Base-by-base conservation (phyloP, 2,888 invertebrate genomes). In the Drosophila kokeensis region DNA sequence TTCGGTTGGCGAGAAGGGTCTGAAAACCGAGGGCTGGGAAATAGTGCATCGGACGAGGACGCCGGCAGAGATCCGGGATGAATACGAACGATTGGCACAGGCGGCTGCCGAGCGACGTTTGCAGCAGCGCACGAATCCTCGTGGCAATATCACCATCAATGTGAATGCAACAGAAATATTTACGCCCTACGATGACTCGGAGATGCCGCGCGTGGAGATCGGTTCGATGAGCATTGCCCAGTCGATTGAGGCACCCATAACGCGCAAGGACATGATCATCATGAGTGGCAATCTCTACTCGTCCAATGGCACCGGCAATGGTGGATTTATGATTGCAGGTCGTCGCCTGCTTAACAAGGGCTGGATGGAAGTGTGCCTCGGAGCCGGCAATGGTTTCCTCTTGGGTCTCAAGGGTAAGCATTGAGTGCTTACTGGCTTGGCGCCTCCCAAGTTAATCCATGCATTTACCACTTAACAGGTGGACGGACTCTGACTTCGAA, bases 21-120 rank as follows among this genome's bases (percentile, higher is more conserved):
- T 99, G 34, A 96, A 98, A 93, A 97, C 98, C 0, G 98, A 98
- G 89, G 99, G 98, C 63, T 98, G 99, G 98, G 98, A 99, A 94
- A 95, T 99, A 38, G 97, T 99, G 36, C 96, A 98, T 88, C 94
- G 98, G 42, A 97, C 97, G 2, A 97, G 97, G 92, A 98, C 99
- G 4, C 98, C 99, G 2, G 96, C 97, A 82, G 99, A 99, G 94
- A 99, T 99, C 69, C 94, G 98, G 67, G 99, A 98, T 72, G 99
- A 99, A 93, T 99, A 98, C 94, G 99, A 99, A 93, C 95, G 98
- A 75, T 92, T 97, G 63, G 96, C 96, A 24, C 95, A 96, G 79
- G 97, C 97, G 89, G 95, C 97, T 72, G 98, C 99, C 82, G 98
- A 99, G 90, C 94, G 98, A 70, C 94, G 96, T 73, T 94, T 99